phyloP scores from a whole-genome alignment of 2,888 invertebrate genomes.

The Thera obeliscata region DNA sequence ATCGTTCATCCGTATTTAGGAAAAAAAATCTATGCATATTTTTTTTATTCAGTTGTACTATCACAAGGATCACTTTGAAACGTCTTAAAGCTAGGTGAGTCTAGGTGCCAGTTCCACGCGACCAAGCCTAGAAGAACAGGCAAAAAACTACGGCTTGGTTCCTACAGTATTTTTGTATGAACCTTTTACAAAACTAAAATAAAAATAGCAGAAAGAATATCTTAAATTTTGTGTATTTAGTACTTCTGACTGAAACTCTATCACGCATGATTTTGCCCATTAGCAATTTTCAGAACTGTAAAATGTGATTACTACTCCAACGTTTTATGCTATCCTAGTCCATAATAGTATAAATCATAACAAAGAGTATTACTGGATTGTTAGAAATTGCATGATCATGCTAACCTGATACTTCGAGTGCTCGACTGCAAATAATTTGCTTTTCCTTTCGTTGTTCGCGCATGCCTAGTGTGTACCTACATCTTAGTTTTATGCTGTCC shows the following conservation, averaged over 20 bases:
- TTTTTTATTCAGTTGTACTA: too few relatives aligned
- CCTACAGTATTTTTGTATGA: too few relatives aligned
- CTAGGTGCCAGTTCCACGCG: too few relatives aligned
- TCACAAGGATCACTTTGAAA: too few relatives aligned
- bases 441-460: neutral
- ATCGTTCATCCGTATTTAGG: too few relatives aligned
- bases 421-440: neutral
- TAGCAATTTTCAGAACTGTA: neutral
- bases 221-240: neutral
- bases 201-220: too few relatives aligned
- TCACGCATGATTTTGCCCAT: conserved; percentile 9
- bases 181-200: too few relatives aligned
- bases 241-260: conserved; percentile 13
- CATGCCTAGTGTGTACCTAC: neutral
- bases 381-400: neutral
- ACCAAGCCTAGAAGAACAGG: too few relatives aligned
- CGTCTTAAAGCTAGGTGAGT: too few relatives aligned
- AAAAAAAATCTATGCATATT: too few relatives aligned
- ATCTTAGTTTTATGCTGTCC: conserved; percentile 6
- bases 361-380: neutral
- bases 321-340: conserved; percentile 15
- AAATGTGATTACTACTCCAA: neutral
- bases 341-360: neutral
- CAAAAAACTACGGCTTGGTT: too few relatives aligned
- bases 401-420: neutral